Base-by-base conservation (phyloP, 2,888 invertebrate genomes). In the Cerastis leucographa region DNA sequence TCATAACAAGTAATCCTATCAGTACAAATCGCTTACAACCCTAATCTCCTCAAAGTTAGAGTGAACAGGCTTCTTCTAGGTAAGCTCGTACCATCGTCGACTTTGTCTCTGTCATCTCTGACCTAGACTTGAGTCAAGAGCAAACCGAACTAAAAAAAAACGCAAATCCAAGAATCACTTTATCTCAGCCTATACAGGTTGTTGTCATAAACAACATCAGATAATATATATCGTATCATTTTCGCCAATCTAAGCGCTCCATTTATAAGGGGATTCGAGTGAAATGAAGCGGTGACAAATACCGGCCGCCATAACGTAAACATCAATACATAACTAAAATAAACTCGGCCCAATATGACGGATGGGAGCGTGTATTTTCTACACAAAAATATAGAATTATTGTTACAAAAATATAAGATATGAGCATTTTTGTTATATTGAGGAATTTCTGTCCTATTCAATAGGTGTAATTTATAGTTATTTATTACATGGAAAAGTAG, bases 311-410 rank as follows among this genome's bases (percentile, higher is more conserved):
- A 78, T 78, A 82, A 76, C 75, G 87, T 67, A 87, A 84, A 86
- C 78, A 86, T 79, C 88, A 79, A 87, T 86, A 86, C 64, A 87
- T 81, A 88, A 76, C 73, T 71, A 85, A 87, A 87, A 87, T 85
- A 85, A 85, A 85, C 87, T 76, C 71, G 68, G 44, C 80, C 66
- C 80, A 61, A 46, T 67, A 74, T 76, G 84, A 86, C 84, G 76
- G 85, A 85, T 86, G 85, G 67, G 84, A 76, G 44, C 61, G 71
- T 77, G 81, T 77, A 73, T 81, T 85, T 85, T 82, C 71, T 75
- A 84, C 71, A 87, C 74, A 75, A 75, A 87, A 79, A 85, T 86
- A 82, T 62, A 80, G 75, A 74, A 84, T 76, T 74, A 83, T 86
- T 85, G 71, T 71, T 35, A 80, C 51, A 69, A 84, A 84, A 80